phyloP scores from a whole-genome alignment of 2,113 vertebrate species.

The Rallus limicola region DNA sequence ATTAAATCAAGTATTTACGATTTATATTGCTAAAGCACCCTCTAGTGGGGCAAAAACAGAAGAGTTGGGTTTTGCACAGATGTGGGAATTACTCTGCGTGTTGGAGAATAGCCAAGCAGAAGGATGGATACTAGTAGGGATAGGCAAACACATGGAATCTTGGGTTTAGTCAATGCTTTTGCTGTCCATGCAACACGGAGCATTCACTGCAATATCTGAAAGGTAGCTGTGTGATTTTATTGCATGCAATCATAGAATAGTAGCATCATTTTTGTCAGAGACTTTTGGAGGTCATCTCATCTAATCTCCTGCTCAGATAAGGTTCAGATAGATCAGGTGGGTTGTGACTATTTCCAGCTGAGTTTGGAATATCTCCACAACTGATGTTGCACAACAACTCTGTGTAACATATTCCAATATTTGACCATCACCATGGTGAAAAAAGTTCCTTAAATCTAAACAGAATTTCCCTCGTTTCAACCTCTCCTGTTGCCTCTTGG shows the following conservation, averaged over 20 bases:
- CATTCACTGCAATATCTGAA: background rate
- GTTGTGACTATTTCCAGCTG: background rate
- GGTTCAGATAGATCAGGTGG: background rate
- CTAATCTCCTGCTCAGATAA: background rate
- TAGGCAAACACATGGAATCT: background rate
- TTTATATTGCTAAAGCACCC: slow-evolving; percentile 80
- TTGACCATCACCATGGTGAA: background rate
- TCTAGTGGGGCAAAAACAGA: slow-evolving; percentile 76
- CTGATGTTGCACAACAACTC: accelerated
- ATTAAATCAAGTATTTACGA: slow-evolving; percentile 57
- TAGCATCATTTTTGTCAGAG: background rate
- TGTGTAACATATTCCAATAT: background rate
- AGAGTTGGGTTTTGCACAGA: background rate
- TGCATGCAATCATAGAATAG: background rate
- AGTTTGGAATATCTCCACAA: background rate
- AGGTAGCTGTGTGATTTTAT: background rate
- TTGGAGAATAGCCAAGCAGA: background rate
- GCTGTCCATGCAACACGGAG: background rate
- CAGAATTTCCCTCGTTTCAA: background rate
- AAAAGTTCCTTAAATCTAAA: background rate
- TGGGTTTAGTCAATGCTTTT: background rate
- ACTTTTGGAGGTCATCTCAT: background rate
- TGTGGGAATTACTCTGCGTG: background rate
- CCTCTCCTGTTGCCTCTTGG: background rate
- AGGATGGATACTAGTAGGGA: background rate